These are phyloP conservation scores for Diceros bicornis DNA, from an alignment of 2,797 vertebrate genomes.

Conservation along the genomic window DNA sequence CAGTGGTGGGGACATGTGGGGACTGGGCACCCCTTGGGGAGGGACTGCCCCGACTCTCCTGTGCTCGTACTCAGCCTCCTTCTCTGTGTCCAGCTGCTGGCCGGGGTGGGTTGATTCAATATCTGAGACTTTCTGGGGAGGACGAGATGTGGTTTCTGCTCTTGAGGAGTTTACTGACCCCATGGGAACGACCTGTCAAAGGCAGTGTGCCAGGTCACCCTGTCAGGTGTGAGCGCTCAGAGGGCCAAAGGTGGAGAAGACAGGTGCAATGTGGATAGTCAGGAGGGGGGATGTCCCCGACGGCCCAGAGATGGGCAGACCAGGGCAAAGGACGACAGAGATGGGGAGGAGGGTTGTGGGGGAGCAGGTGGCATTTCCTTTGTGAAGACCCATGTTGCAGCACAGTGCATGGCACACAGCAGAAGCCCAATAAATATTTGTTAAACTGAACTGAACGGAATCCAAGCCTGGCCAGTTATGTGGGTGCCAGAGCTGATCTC, in stretches of 20 bases:
- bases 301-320: neutral
- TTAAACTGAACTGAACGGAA: neutral
- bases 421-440: neutral
- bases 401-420: neutral
- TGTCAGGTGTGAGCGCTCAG: neutral
- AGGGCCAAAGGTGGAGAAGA: neutral
- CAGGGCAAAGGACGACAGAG: neutral
- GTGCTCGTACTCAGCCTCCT: rapidly evolving
- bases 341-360: no score
- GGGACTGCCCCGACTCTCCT: rapidly evolving
- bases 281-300: rapidly evolving
- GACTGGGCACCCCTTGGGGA: rapidly evolving
- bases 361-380: rapidly evolving
- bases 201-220: neutral
- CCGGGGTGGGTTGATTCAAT: neutral
- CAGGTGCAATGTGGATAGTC: neutral
- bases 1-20: no score
- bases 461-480: neutral
- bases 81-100: neutral
- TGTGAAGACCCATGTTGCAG: neutral
- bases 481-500: neutral
- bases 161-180: no score
- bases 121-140: neutral
- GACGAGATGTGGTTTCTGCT: neutral
- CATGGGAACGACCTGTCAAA: neutral